phyloP scores from a whole-genome alignment of 2,888 invertebrate genomes.

The Drosophila rellima region DNA sequence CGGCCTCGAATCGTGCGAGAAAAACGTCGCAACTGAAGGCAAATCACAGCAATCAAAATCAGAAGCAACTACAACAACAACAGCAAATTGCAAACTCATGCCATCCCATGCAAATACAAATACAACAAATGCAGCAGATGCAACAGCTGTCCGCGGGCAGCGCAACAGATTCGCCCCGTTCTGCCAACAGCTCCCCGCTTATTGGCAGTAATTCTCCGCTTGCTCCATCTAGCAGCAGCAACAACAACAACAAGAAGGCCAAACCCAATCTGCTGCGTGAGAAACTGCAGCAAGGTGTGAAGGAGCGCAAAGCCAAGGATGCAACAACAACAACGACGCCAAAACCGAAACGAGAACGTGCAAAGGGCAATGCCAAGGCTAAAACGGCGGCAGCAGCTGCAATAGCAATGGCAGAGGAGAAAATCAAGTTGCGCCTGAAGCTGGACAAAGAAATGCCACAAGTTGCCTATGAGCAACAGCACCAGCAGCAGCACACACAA shows the following conservation, averaged over 20 bases:
- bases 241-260: constrained; percentile 72
- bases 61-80: constrained; percentile 31
- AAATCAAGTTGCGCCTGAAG: constrained; percentile 93
- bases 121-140: constrained; percentile 26
- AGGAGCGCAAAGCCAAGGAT: constrained; percentile 81
- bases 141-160: constrained; percentile 5
- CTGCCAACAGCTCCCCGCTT: constrained; percentile 63
- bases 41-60: constrained; percentile 41
- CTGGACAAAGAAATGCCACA: constrained; percentile 90
- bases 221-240: constrained; percentile 11
- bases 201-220: constrained; percentile 62
- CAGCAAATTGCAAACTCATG: constrained; percentile 49
- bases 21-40: constrained; percentile 54
- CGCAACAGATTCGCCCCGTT: constrained; percentile 60
- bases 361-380: constrained; percentile 76
- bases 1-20: constrained; percentile 61
- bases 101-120: constrained; percentile 49
- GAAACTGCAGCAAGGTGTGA: constrained; percentile 83
- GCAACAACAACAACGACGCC: constrained; percentile 47
- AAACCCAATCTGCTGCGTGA: constrained; percentile 83
- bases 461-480: constrained; percentile 44
- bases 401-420: constrained; percentile 86
- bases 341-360: constrained; percentile 79
- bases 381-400: constrained; percentile 55
- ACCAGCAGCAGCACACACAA: constrained; percentile 45